Conservation (phyloP, 2,113 vertebrate genomes). For the Emydocephalus ijimae region DNA sequence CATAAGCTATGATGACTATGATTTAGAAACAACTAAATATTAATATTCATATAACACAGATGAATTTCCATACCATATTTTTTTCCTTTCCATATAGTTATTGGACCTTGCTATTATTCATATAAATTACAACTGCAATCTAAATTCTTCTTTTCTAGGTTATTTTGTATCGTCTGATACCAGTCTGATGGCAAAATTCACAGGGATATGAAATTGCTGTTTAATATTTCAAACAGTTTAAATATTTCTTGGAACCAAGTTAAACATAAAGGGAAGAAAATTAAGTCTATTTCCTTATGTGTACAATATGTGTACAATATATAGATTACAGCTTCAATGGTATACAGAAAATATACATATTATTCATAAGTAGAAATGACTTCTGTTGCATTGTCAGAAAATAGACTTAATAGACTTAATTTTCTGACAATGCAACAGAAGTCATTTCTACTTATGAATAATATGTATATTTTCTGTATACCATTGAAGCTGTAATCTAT, state of each 20-base stretch:
- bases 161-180: neutral
- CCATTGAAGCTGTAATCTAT: neutral
- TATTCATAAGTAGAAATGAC: too few species aligned
- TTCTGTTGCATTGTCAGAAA: too few species aligned
- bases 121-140: neutral
- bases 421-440: neutral
- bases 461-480: neutral
- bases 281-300: neutral
- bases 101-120: neutral
- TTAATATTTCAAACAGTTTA: neutral
- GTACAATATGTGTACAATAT: too few species aligned
- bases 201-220: neutral
- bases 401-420: too few species aligned
- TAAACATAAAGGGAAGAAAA: neutral
- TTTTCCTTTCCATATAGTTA: neutral
- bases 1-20: neutral
- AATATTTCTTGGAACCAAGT: neutral
- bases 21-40: neutral
- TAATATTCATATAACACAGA: neutral
- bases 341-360: too few species aligned
- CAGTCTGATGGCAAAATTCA: neutral
- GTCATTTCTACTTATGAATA: neutral
- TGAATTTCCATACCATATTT: neutral
- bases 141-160: neutral
- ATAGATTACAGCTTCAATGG: too few species aligned